phyloP scores from a whole-genome alignment of 2,797 vertebrate genomes.

The Psittacula derbiana region DNA sequence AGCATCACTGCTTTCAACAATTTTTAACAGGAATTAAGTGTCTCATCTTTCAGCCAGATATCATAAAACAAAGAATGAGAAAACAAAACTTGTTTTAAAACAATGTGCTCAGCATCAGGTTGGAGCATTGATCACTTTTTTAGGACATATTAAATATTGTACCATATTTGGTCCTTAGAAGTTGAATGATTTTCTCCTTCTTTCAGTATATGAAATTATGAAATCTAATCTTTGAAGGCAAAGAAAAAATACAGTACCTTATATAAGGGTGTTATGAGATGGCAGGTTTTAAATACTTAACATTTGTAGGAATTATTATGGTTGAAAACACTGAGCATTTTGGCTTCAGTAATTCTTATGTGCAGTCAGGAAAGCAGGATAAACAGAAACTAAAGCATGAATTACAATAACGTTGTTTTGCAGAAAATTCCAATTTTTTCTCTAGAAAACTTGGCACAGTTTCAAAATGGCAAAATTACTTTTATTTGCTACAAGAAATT shows the following conservation, averaged over 20 bases:
- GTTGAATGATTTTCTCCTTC: neutral
- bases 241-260: rapidly evolving
- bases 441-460: neutral
- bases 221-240: neutral
- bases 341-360: neutral
- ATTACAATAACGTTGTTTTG: neutral
- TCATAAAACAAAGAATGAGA: neutral
- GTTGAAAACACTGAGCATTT: neutral
- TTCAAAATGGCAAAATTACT: neutral
- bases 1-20: neutral
- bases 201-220: neutral
- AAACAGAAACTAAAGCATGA: neutral
- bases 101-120: neutral
- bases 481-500: neutral
- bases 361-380: neutral
- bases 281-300: neutral
- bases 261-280: neutral
- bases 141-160: neutral
- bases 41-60: neutral
- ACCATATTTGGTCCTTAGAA: neutral
- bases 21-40: neutral
- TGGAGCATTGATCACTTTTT: neutral
- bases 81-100: neutral
- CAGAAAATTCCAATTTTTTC: neutral
- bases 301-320: neutral